Base-by-base conservation (phyloP, 2,888 invertebrate genomes). In the Pyrgus malvae region DNA sequence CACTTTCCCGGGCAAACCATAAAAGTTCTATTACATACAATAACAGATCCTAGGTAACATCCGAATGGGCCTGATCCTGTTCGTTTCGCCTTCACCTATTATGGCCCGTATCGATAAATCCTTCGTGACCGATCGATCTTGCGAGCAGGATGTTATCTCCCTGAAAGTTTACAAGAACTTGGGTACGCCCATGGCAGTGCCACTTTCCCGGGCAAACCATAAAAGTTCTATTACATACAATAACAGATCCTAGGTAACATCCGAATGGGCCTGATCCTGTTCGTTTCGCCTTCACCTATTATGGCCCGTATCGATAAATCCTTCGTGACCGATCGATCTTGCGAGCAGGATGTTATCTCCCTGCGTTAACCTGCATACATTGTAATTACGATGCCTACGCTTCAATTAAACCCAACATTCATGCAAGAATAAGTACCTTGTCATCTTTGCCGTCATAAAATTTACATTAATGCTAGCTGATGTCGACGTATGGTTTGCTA, bases 111-210 rank as follows among this genome's bases (percentile, higher is more conserved):
- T 42, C 42, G 23, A 50, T 33, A 38, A 48, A 48, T 17, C 48
- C 48, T 48, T 48, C 37, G 38, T 48, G 25, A 48, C 48, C 23
- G 41, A 33, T 49, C 41, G 49, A 41, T 49, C 41, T 23, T 16
- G 25, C 35, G 46, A 40, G 21, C 31, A 31, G 38, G 38, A 48
- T 49, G 31, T 19, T 48, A 48, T 40, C 37, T 9, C 19, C n/a
- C n/a, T n/a, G n/a, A n/a, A n/a, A n/a, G n/a, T n/a, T n/a, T n/a
- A n/a, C n/a, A n/a, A n/a, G n/a, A n/a, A n/a, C n/a, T n/a, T n/a
- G n/a, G n/a, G n/a, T n/a, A n/a, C n/a, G n/a, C n/a, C n/a, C n/a
- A n/a, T n/a, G n/a, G n/a, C n/a, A n/a, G n/a, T n/a, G n/a, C n/a
- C n/a, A n/a, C n/a, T n/a, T n/a, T n/a, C n/a, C n/a, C n/a, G n/a